phyloP scores from a whole-genome alignment of 2,888 invertebrate species.

The Nysson spinosus region DNA sequence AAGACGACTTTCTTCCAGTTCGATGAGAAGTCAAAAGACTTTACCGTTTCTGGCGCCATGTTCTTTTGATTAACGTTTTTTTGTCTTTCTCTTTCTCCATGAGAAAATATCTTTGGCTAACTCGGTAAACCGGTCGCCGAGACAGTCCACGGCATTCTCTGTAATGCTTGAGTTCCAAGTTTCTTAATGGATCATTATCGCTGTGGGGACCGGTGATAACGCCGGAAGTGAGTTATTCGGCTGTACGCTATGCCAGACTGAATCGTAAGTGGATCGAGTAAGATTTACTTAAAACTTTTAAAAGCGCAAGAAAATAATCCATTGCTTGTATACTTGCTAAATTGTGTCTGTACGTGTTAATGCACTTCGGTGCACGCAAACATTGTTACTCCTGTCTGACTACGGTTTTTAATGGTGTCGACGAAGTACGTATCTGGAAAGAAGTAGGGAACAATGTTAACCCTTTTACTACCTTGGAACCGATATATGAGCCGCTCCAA shows the following conservation, averaged over 20 bases:
- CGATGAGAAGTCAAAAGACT: slow-evolving; percentile 62
- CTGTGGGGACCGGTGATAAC: slow-evolving; percentile 39
- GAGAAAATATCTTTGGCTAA: slow-evolving; percentile 23
- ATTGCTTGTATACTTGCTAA: no score
- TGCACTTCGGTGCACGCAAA: no score
- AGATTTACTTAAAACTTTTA: slow-evolving; percentile 55
- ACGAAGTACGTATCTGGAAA: no score
- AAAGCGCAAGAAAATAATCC: slow-evolving; percentile 25
- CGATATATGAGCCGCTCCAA: no score
- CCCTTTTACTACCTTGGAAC: no score
- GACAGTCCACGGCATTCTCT: slow-evolving; percentile 41
- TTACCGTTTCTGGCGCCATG: slow-evolving; percentile 45
- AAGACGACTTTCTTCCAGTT: slow-evolving; percentile 61
- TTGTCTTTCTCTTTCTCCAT: slow-evolving; percentile 1
- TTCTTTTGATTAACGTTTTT: slow-evolving; percentile 51
- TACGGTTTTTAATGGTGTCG: no score
- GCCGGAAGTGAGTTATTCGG: slow-evolving; percentile 56
- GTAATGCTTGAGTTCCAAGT: slow-evolving; percentile 53
- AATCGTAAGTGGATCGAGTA: slow-evolving; percentile 51
- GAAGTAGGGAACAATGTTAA: no score
- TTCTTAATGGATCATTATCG: slow-evolving; percentile 61
- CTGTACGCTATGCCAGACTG: slow-evolving; percentile 30
- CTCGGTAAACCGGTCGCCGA: not conserved
- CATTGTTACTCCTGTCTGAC: no score
- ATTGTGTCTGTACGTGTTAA: no score